phyloP scores from a whole-genome alignment of 2,797 vertebrate genomes.

The Rhynchonycteris naso region DNA sequence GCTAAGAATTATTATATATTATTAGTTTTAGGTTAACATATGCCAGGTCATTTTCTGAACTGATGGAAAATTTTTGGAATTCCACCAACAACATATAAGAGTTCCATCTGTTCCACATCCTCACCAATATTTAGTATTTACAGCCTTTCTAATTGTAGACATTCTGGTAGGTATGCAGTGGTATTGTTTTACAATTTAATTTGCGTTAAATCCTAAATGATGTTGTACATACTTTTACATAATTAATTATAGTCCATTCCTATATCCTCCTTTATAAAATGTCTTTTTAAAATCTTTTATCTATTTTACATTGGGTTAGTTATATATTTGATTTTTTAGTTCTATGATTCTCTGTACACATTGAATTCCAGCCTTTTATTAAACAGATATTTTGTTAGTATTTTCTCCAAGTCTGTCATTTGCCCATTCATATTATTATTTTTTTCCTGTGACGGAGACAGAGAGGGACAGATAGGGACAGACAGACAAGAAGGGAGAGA shows the following conservation, averaged over 20 bases:
- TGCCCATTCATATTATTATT: not conserved
- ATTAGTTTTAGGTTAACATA: slow-evolving; percentile 3
- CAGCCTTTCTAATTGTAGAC: not conserved
- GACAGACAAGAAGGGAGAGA: too few species aligned
- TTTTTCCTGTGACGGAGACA: too few species aligned
- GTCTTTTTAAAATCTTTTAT: not conserved
- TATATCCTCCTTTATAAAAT: not conserved
- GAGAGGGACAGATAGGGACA: too few species aligned
- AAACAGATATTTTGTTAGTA: not conserved
- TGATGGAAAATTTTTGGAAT: not conserved
- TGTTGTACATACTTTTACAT: not conserved
- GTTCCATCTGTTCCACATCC: not conserved
- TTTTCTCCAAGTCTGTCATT: not conserved
- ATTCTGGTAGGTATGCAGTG: not conserved
- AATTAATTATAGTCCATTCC: not conserved
- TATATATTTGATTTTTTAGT: not conserved
- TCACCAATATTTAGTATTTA: slow-evolving; percentile 6
- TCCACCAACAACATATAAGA: not conserved
- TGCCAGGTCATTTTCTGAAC: not conserved
- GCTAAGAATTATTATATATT: not conserved
- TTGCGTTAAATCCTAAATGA: not conserved
- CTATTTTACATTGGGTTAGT: not conserved
- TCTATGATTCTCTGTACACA: not conserved
- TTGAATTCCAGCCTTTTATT: not conserved
- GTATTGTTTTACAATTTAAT: not conserved